Base-by-base conservation (phyloP, 2,113 vertebrate species). In the Phyllostomus hastatus region DNA sequence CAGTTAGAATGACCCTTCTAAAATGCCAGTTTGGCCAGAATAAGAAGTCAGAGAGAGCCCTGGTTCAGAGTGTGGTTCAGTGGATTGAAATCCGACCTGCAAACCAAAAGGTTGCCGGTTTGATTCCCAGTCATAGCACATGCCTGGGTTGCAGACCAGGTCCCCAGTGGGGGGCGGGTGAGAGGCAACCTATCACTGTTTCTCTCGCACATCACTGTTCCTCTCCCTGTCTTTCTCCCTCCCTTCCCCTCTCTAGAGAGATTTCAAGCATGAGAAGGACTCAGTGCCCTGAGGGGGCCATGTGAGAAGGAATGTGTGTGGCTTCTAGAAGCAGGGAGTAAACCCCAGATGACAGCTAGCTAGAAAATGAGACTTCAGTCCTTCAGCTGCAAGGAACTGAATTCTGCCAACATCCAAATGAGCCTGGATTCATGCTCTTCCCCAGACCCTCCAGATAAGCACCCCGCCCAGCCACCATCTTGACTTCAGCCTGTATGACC, bases 1-100 rank as follows among this genome's bases (percentile, higher is more conserved):
- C 33, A 38, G 43, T 86, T 86, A 88, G 41, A 76, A 26, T 19
- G 0, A 73, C 70, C 57, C 75, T 96, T 95, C 92, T 43, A 10
- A 86, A 95, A 86, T 64, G 61, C 12, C 61, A 64, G 28, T 31
- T 28, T 64, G 61, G 12, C 1, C 61, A 31, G 61, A 64, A 28
- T 64, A 64, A 64, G 61, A 64, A 64, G 61, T 31, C 28, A 31
- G 61, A 64, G 61, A 64, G 61, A 64, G 61, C 61, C 61, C 28
- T 31, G 61, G 61, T 41, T 41, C 38, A 28, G 31, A 4, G 61
- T 31, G 28, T 64, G 61, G 61, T 12, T 31, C 61, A 64, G 11
- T 64, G 28, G 61, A 64, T 31, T 14, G 61, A 61, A 28, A 26
- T 31, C 28, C 4, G 12, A 14, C 61, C 61, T 64, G 61, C 24